These are phyloP conservation scores for Agrotis clavis DNA, from an alignment of 2,888 invertebrate genomes.

Conservation along the genomic window DNA sequence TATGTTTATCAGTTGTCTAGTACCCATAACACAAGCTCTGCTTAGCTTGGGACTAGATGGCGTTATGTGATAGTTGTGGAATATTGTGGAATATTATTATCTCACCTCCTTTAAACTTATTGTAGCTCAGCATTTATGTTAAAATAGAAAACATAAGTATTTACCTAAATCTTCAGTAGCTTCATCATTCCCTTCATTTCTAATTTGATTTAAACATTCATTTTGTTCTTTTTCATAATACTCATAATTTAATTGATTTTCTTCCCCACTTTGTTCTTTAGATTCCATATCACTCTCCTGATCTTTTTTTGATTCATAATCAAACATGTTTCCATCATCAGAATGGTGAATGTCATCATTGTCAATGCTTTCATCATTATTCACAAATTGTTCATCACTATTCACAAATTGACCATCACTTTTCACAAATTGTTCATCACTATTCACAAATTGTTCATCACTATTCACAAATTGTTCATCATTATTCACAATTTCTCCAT, in stretches of 20 bases:
- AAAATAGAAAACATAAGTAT: background rate
- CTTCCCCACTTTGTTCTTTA: background rate
- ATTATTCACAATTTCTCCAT: background rate
- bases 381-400: background rate
- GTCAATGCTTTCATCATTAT: background rate
- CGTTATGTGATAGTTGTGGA: no score
- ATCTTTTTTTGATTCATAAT: conserved; percentile 17
- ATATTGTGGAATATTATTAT: no score
- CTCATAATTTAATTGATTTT: conserved; percentile 25
- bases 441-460: background rate
- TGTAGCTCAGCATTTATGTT: background rate
- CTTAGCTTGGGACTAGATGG: no score
- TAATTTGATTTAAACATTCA: conserved; percentile 38
- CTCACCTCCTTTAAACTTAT: no score
- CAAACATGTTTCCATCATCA: conserved; percentile 13
- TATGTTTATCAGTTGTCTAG: no score
- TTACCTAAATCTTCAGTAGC: conserved; percentile 38
- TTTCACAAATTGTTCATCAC: background rate
- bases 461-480: background rate
- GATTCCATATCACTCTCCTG: background rate
- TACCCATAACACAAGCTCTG: no score
- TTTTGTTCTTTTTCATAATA: conserved; percentile 39
- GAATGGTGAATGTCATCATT: background rate
- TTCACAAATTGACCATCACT: background rate
- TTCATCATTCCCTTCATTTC: conserved; percentile 42